Percentiles rank a stretch among this genome's conserved stretches.
Evolutionary conservation across 2,113 vertebrate genomes (phyloP).

Genomic region (Psammodynastes pulverulentus): DNA sequence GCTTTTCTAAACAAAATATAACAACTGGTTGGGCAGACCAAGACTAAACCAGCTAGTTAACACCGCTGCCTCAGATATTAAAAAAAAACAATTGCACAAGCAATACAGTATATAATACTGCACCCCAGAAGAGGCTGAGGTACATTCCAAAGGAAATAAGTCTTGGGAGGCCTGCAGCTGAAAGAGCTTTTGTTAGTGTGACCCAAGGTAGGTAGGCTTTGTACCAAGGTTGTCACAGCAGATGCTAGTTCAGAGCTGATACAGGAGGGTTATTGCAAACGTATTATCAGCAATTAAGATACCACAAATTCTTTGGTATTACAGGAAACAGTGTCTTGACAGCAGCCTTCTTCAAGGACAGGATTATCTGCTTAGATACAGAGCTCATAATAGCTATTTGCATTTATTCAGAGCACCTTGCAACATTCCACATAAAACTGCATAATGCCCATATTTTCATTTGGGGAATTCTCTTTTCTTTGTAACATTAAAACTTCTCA

Average conservation of each 20-base stretch:
- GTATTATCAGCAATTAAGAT: constrained; percentile 38
- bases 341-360: constrained; percentile 12
- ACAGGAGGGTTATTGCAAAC: not conserved
- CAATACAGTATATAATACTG: not conserved
- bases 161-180: not conserved
- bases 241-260: not conserved
- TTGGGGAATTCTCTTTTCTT: not conserved
- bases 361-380: constrained; percentile 22
- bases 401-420: constrained; percentile 4
- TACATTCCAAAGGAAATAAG: not conserved
- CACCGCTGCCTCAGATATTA: not conserved
- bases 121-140: not conserved
- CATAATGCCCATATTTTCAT: not conserved
- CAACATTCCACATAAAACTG: constrained; percentile 1
- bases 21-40: not conserved
- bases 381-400: not conserved
- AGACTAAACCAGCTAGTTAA: not conserved
- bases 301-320: constrained; percentile 28
- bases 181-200: not conserved
- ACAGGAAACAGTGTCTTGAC: constrained; percentile 29
- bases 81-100: not conserved
- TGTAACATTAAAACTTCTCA: not conserved
- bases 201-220: not conserved
- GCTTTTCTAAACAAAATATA: not conserved
- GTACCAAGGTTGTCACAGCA: not conserved